Evolutionary conservation across 2,888 invertebrate species (phyloP), one percentile per base, ranked within the genome.

Genomic region (Tineola bisselliella): DNA sequence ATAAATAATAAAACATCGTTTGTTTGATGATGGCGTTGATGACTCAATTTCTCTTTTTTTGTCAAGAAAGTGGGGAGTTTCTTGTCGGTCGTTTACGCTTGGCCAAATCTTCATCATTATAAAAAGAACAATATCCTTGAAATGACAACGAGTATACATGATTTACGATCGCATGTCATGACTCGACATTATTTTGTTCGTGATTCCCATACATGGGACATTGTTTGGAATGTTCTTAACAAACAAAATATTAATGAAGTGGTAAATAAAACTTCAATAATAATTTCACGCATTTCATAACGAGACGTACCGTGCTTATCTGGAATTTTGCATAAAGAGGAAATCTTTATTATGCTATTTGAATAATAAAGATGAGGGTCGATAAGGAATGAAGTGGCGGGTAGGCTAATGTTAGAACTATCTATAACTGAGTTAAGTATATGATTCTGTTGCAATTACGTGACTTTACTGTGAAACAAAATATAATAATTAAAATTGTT

Each of bases 91-190:
- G 15, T 48, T 48, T 17, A 48, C 48, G 48, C 48, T 15, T 48
- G 15, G 48, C 48, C 13, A 13, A 13, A 48, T 48, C 48, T 48
- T 48, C 48, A 48, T 48, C 38, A 38, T 38, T 38, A 38, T 38
- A 38, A 48, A 48, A 48, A 48, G 13, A n/a, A 48, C 48, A 48
- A 48, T 48, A 48, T 48, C 48, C 48, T 48, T 48, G 48, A 48
- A 48, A 48, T 48, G 48, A 48, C 48, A 17, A 48, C 48, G 48
- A 48, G 17, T 17, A 48, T 48, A 48, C 17, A 48, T 48, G 48
- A 48, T 48, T 48, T 48, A 48, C 48, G 48, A 48, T 17, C 48
- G 48, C 13, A n/a, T 48, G 48, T 15, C 48, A 48, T 48, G 48
- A 48, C 48, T 15, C 15, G 15, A 17, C 48, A 17, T 48, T 10